phyloP scores from a whole-genome alignment of 1,140 invertebrate genomes.

The Drosophila pseudoobscura region DNA sequence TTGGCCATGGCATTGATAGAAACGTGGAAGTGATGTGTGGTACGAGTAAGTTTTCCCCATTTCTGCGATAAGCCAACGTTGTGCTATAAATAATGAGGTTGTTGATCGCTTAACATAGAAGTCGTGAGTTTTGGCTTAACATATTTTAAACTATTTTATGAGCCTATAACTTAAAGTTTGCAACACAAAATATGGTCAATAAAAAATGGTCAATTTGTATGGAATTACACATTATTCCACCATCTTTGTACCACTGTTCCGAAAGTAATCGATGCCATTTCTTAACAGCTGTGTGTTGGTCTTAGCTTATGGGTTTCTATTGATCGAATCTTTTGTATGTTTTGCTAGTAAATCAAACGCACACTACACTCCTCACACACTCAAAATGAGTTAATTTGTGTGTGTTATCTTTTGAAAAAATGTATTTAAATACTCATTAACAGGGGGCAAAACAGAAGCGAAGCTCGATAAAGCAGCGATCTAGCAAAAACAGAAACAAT shows the following conservation, averaged over 20 bases:
- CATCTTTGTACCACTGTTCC: background rate
- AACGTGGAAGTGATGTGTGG: too few species aligned
- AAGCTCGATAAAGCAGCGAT: constrained; percentile 57
- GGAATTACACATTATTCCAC: background rate
- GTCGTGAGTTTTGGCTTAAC: background rate
- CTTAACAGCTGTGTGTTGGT: background rate
- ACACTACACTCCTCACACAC: background rate
- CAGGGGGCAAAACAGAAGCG: constrained; percentile 43
- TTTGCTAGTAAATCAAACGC: background rate
- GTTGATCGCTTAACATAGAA: background rate
- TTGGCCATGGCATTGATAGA: background rate
- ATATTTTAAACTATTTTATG: constrained; percentile 8
- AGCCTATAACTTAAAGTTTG: background rate
- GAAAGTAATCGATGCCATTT: background rate
- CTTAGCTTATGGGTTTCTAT: constrained; percentile 9
- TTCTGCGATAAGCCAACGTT: constrained; percentile 5
- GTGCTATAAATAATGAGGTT: constrained; percentile 26
- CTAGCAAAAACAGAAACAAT: constrained; percentile 37
- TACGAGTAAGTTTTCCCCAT: background rate
- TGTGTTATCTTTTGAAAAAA: constrained; percentile 46
- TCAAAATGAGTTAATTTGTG: constrained; percentile 11
- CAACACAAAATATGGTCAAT: background rate
- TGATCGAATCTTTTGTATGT: constrained; percentile 7
- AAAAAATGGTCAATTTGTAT: background rate
- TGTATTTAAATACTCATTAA: constrained; percentile 61